phyloP scores from a whole-genome alignment of 2,888 invertebrate species.

The Papilio gigon region DNA sequence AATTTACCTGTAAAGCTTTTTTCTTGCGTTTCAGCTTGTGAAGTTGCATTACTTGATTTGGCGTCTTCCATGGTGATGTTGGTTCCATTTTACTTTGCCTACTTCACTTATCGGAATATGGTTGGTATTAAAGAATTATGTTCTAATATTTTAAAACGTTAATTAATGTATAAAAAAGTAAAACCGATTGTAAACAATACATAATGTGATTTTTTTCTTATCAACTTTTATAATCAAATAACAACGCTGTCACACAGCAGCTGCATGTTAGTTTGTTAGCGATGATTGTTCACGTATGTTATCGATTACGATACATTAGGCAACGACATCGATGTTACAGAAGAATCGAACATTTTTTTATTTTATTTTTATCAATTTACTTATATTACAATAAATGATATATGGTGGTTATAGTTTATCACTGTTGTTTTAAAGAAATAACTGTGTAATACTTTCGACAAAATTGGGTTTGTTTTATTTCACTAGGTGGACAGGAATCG shows the following conservation, averaged over 20 bases:
- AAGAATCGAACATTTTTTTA: too few relatives aligned
- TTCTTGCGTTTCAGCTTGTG: slow-evolving; percentile 90
- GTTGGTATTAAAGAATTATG: background rate
- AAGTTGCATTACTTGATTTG: slow-evolving; percentile 86
- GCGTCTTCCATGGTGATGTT: slow-evolving; percentile 83
- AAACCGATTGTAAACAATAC: slow-evolving; percentile 27
- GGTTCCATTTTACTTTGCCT: slow-evolving; percentile 62
- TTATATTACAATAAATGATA: too few relatives aligned
- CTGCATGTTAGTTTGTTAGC: background rate
- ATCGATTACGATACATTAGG: background rate
- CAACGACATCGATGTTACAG: background rate
- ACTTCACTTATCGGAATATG: background rate
- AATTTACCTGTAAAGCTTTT: slow-evolving; percentile 86
- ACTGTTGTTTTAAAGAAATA: too few relatives aligned
- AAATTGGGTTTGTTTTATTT: too few relatives aligned
- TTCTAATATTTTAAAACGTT: slow-evolving; percentile 36
- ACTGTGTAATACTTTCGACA: too few relatives aligned
- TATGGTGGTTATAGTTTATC: too few relatives aligned
- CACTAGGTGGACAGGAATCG: too few relatives aligned
- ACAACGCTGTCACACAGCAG: slow-evolving; percentile 16
- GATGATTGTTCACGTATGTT: background rate
- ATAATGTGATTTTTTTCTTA: background rate
- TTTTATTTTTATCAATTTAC: too few relatives aligned
- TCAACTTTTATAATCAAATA: background rate
- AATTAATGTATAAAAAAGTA: background rate